phyloP scores from a whole-genome alignment of 2,797 vertebrate genomes.

The Todus mexicanus region DNA sequence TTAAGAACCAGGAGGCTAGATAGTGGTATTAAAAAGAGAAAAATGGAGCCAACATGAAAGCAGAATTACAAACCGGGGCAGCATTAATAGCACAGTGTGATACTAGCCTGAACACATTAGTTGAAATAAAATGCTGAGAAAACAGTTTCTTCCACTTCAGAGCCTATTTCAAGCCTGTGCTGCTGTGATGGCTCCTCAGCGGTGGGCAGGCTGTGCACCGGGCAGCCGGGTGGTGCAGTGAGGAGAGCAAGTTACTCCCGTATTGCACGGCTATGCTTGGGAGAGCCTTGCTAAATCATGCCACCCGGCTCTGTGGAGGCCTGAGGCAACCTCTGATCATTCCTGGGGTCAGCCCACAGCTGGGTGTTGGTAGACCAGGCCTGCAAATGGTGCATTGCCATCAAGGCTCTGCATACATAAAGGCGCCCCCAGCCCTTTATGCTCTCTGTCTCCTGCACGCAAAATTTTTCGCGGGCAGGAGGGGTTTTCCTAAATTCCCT shows the following conservation, averaged over 20 bases:
- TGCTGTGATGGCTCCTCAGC: background rate
- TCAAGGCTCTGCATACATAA: rapidly evolving
- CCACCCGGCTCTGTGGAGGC: background rate
- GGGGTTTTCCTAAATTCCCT: background rate
- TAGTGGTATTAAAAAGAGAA: conserved; percentile 48
- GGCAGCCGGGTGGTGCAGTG: rapidly evolving
- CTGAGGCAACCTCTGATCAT: background rate
- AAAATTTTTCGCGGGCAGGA: background rate
- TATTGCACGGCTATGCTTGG: rapidly evolving
- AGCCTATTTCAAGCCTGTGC: background rate
- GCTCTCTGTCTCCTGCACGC: background rate
- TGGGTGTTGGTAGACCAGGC: background rate
- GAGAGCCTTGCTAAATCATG: background rate
- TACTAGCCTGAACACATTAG: background rate
- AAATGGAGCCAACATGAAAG: conserved; percentile 45
- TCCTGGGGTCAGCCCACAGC: background rate
- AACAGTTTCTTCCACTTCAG: conserved; percentile 19
- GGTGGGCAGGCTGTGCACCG: background rate
- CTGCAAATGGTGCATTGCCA: background rate
- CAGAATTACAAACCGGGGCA: conserved; percentile 8
- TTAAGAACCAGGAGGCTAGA: conserved; percentile 17
- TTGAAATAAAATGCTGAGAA: conserved; percentile 46
- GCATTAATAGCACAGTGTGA: conserved; percentile 40
- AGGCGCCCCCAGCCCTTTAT: background rate
- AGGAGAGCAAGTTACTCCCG: background rate